Evolutionary conservation across 2,797 vertebrate species (phyloP).

Genomic region (Atherinosoma microstoma): DNA sequence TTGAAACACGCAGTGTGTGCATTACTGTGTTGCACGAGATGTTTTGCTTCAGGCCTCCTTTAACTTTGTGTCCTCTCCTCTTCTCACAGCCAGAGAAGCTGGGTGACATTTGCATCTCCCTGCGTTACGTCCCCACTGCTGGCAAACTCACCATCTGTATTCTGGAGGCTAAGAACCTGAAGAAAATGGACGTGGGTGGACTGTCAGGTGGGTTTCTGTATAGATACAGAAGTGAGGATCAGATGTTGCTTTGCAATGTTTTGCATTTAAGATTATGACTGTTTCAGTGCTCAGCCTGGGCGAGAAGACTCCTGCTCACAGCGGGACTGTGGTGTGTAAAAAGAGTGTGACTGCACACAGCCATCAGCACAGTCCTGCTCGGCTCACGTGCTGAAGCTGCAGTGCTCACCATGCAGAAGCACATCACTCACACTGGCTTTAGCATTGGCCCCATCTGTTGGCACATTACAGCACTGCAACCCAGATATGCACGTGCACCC

Average conservation of each 20-base stretch:
- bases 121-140: slow-evolving; percentile 96
- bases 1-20: slow-evolving; percentile 5
- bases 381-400: slow-evolving; percentile 79
- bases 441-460: slow-evolving; percentile 75
- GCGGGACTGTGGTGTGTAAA: slow-evolving; percentile 23
- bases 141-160: slow-evolving; percentile 98
- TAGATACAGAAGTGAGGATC: slow-evolving; percentile 12
- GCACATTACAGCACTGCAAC: slow-evolving; percentile 54
- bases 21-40: background rate
- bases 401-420: slow-evolving; percentile 67
- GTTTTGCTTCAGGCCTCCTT: slow-evolving; percentile 17
- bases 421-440: slow-evolving; percentile 26
- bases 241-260: slow-evolving; percentile 3
- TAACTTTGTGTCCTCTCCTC: slow-evolving; percentile 19
- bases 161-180: slow-evolving; percentile 97
- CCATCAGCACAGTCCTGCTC: slow-evolving; percentile 59
- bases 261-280: slow-evolving; percentile 6
- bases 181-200: slow-evolving; percentile 99
- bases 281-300: background rate
- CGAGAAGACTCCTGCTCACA: slow-evolving; percentile 12
- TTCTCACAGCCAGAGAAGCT: slow-evolving; percentile 90
- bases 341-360: slow-evolving; percentile 42
- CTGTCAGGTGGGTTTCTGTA: slow-evolving; percentile 88
- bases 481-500: slow-evolving; percentile 12
- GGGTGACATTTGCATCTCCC: slow-evolving; percentile 97